Evolutionary conservation across 2,113 vertebrate genomes (phyloP), one percentile per base, ranked within the genome.

Genomic region (Bos javanicus): DNA sequence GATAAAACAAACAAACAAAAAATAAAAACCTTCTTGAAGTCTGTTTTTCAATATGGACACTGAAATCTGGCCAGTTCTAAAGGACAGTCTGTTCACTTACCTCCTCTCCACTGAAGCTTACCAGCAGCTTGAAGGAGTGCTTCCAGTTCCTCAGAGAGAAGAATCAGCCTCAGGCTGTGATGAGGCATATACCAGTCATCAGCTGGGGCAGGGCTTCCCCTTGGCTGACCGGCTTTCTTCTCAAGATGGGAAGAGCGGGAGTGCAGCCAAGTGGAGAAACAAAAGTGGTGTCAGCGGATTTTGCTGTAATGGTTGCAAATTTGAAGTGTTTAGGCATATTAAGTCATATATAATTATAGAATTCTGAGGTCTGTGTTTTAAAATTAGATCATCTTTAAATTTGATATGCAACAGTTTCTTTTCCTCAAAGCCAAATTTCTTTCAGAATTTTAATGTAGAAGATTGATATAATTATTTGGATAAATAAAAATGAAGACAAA

Each of bases 61-160:
- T 86, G 60, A 96, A 97, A 83, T 82, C 10, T 87, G 76, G 56
- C 59, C 60, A 83, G 21, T 94, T 96, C 33, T 46, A 52, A 90
- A 60, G 56, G 60, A 96, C 91, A 95, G 23, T 98, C 95, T 98
- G 92, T 96, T 96, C 87, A 89, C 8, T 88, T 86, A 39, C 48
- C 28, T 85, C 46, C 36, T 94, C 50, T 80, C 11, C 7, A 2
- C 48, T 62, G 88, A 83, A 91, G 50, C 43, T 90, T 90, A 52
- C 28, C 67, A 96, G 85, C 7, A 94, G 21, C 36, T 23, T 17
- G 15, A 0, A 71, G 23, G 39, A 92, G 19, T 4, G 48, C 17
- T 85, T 88, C 74, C 84, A 96, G 67, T 59, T 89, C 86, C 91
- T 90, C 43, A 15, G 54, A 95, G 86, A 89, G 39, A 80, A 85